Base-by-base conservation (phyloP, 2,888 invertebrate species). In the Odontomyia ornata region DNA sequence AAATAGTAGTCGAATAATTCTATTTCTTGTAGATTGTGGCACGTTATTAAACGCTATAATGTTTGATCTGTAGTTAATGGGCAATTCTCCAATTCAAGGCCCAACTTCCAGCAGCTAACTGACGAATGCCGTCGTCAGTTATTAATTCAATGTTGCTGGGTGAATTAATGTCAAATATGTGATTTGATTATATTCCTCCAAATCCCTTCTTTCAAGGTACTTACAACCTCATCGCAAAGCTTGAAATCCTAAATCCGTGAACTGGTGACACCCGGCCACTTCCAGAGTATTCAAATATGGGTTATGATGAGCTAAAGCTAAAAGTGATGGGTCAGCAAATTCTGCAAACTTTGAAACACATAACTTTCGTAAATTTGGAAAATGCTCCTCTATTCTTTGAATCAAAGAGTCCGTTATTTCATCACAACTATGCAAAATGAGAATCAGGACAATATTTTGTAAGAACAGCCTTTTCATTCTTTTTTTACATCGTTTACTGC, bases 51-150 rank as follows among this genome's bases (percentile, higher is more conserved):
- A 88, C 98, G 96, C 85, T 98, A 98, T 83, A 99, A 88, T 72
- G 98, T 96, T 21, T 94, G 93, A 88, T 99, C 99, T 1, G 99
- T 98, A 83, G 99, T 95, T 80, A 98, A 89, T 1, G 99, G 99
- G 88, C 99, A 99, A 89, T 99, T 99, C 89, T 99, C 99, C 82
- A 99, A 89, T 86, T 99, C 99, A 76, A 99, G 57, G 97, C 96
- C 86, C 97, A 98, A 0, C 96, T 94, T 56, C 97, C 96, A 86
- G 94, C 91, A 0, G 97, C 95, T 80, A 99, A 88, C 86, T 98
- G 97, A 79, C n/a, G n/a, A n/a, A n/a, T n/a, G n/a, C n/a, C n/a
- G n/a, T n/a, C n/a, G n/a, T n/a, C n/a, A n/a, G n/a, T 99, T 83
- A 99, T 97, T 82, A 98, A 88, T 87, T 99, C 99, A 88, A 99